Percentiles rank a stretch among this genome's conserved stretches.
Conservation (phyloP, 1,140 invertebrate species). For the Holcopasites calliopsidis region DNA sequence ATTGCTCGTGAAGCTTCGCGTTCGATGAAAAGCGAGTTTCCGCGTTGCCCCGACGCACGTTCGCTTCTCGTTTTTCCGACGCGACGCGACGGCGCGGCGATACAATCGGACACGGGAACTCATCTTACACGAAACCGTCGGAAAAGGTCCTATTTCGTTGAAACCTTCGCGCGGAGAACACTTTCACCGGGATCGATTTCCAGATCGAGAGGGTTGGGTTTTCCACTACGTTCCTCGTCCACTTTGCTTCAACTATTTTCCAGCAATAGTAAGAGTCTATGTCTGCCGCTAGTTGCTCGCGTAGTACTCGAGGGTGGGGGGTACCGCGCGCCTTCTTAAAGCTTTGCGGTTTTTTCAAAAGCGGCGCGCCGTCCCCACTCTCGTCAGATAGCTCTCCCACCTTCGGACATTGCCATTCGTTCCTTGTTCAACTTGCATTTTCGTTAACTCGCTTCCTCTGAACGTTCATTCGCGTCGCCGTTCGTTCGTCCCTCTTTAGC, state of each 20-base stretch:
- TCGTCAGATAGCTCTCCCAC: conserved; percentile 23
- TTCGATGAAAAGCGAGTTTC: no score
- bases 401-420: conserved; percentile 8
- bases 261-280: conserved; percentile 69
- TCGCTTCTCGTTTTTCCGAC: conserved; percentile 13
- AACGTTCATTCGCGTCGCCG: conserved; percentile 53
- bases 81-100: conserved; percentile 4
- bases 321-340: conserved; percentile 77
- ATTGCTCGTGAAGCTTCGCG: no score
- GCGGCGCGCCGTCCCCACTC: conserved; percentile 66
- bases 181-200: conserved; percentile 29
- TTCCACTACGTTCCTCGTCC: background rate
- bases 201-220: no score
- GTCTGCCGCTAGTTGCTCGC: conserved; percentile 71
- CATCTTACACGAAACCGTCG: background rate
- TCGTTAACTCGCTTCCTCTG: conserved; percentile 19
- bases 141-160: background rate
- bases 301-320: conserved; percentile 76
- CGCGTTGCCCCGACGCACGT: background rate
- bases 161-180: background rate
- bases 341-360: conserved; percentile 79
- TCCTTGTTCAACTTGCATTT: conserved; percentile 38
- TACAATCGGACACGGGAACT: background rate
- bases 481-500: conserved; percentile 43
- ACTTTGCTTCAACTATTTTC: conserved; percentile 55